Evolutionary conservation across 1,140 invertebrate species (phyloP), one percentile per base, ranked within the genome.

Genomic region (Drosophila subpulchrella): DNA sequence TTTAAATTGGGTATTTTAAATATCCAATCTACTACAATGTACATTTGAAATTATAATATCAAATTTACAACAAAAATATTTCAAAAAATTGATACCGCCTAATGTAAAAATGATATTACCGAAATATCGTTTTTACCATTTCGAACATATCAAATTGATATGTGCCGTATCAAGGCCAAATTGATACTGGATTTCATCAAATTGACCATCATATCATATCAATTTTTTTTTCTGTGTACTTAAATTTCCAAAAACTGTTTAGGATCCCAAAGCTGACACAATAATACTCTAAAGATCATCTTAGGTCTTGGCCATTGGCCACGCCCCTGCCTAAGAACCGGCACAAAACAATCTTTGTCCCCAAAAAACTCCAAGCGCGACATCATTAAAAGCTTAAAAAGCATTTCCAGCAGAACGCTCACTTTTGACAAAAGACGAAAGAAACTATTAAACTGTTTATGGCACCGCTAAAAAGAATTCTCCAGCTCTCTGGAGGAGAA

Each of bases 361-460:
- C 63, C 67, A 13, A 71, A 71, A 71, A 34, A 38, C 65, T 42
- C 32, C 42, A n/a, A 27, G 63, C 63, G 73, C 38, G 58, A 59
- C 51, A 81, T 77, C 67, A 81, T 81, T 81, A 81, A 73, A 48
- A 57, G 61, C 60, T 62, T 58, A 12, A 62, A 36, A 63, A 80
- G 63, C 61, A 56, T 65, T 56, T 62, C 39, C 36, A 59, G 46
- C 17, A 41, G 39, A 39, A 48, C 32, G 50, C 32, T 51, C 32
- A 47, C 65, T 76, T 39, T 54, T 46, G n/a, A 32, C 44, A 54
- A 38, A 30, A 78, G 20, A 41, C 46, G 42, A 47, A 57, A 65
- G 50, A 65, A 54, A 70, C 81, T 78, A 85, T 85, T 85, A 85
- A 85, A 85, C 82, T 78, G 82, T 85, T 85, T 78, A 81, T 81